Evolutionary conservation across 2,888 invertebrate species (phyloP).

Genomic region (Latrodectus hesperus): DNA sequence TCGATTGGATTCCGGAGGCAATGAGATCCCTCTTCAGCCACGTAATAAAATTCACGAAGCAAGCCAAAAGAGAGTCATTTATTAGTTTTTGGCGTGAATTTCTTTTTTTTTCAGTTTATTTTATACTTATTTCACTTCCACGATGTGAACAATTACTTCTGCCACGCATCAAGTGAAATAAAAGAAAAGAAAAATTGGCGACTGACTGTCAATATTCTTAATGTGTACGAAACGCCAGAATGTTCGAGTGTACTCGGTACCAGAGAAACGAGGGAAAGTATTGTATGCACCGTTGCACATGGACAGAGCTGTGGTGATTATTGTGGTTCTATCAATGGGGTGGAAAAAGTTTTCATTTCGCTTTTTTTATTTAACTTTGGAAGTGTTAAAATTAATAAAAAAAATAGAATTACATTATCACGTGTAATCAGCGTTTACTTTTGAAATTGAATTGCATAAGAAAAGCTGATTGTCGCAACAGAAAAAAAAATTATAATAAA

Average conservation of each 20-base stretch:
- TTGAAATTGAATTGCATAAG: too few species aligned
- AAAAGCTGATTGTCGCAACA: too few species aligned
- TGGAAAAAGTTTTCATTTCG: background rate
- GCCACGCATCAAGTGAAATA: background rate
- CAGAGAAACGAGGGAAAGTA: background rate
- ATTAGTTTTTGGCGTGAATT: constrained; percentile 52
- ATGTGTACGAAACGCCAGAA: background rate
- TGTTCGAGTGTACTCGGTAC: constrained; percentile 14
- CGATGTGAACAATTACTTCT: constrained; percentile 13
- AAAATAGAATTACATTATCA: too few species aligned
- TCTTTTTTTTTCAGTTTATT: background rate
- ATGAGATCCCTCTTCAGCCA: constrained; percentile 38
- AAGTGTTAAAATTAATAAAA: too few species aligned
- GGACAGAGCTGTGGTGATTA: background rate
- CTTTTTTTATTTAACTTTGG: background rate
- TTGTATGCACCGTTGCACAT: background rate
- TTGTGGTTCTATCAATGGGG: background rate
- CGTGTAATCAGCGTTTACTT: too few species aligned
- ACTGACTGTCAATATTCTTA: constrained; percentile 29
- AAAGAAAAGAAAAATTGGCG: constrained; percentile 22
- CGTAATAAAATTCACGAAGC: constrained; percentile 53
- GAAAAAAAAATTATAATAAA: too few species aligned
- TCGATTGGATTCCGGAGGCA: constrained; percentile 53
- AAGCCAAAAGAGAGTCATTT: constrained; percentile 42
- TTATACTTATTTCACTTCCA: background rate